Conservation (phyloP, 2,797 vertebrate species). For the Remorina albescens region DNA sequence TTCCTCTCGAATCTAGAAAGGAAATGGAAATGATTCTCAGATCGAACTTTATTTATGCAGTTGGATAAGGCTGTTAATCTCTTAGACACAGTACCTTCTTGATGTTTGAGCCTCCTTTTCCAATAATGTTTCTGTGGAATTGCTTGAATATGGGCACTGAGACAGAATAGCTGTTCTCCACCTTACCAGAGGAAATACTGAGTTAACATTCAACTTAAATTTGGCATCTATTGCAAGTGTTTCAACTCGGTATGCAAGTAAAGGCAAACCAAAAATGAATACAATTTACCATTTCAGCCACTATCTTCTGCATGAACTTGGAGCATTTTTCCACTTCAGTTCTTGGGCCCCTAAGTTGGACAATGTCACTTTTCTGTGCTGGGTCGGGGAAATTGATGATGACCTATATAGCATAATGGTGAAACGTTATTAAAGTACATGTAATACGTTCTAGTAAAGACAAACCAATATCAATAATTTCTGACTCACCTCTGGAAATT, state of each 20-base stretch:
- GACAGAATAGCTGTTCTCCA: conserved; percentile 96
- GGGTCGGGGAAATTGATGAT: conserved; percentile 99
- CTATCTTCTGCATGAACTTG: conserved; percentile 98
- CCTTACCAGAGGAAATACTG: conserved; percentile 69
- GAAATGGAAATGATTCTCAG: neutral
- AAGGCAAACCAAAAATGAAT: neutral
- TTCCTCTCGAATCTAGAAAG: conserved; percentile 94
- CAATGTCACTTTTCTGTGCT: conserved; percentile 95
- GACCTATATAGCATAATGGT: conserved; percentile 83
- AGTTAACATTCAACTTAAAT: conserved; percentile 17
- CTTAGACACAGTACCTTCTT: conserved; percentile 90
- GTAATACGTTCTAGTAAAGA: neutral
- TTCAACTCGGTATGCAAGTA: neutral
- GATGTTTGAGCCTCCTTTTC: conserved; percentile 98
- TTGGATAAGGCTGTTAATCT: too few species aligned
- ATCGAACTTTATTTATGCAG: too few species aligned
- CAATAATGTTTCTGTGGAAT: conserved; percentile 99
- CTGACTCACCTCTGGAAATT: conserved; percentile 93
- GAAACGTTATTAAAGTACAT: neutral
- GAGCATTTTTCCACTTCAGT: conserved; percentile 98
- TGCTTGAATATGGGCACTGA: conserved; percentile 99
- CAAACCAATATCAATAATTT: neutral
- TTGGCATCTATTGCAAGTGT: too few species aligned
- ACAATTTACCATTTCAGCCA: conserved; percentile 90
- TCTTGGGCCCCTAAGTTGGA: conserved; percentile 95